Percentiles rank a stretch among this genome's conserved stretches.
phyloP scores from a whole-genome alignment of 2,888 invertebrate genomes.

The Agonopterix alstromeriana region DNA sequence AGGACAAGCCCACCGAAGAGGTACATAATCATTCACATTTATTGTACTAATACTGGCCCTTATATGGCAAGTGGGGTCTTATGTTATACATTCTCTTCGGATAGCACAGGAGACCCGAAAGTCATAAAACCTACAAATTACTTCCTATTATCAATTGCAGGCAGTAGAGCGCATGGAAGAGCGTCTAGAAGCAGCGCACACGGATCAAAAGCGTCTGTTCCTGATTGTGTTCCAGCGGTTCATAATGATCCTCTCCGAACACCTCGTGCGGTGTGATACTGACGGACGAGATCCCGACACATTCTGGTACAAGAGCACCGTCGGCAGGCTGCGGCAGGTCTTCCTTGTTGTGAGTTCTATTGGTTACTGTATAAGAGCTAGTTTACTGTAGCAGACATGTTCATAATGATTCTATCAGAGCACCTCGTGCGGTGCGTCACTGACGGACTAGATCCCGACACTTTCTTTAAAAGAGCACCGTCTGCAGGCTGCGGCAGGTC shows the following conservation, averaged over 20 bases:
- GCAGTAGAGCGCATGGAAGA: slow-evolving; percentile 97
- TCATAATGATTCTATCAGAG: slow-evolving; percentile 98
- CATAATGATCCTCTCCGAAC: slow-evolving; percentile 98
- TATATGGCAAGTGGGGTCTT: no score
- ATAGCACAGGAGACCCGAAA: no score
- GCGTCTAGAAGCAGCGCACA: slow-evolving; percentile 93
- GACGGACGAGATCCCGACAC: slow-evolving; percentile 95
- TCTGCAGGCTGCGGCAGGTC: slow-evolving; percentile 95
- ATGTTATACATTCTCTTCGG: no score
- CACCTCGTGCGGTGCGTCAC: slow-evolving; percentile 96
- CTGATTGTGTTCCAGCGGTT: slow-evolving; percentile 98
- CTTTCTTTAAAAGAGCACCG: slow-evolving; percentile 97
- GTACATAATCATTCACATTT: slow-evolving; percentile 30
- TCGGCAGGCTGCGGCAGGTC: slow-evolving; percentile 95
- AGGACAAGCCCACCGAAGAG: slow-evolving; percentile 80
- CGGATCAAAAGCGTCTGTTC: slow-evolving; percentile 97
- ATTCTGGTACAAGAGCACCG: slow-evolving; percentile 97
- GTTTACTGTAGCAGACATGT: slow-evolving; percentile 36
- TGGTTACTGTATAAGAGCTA: no score
- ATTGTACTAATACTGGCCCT: no score
- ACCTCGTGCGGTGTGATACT: slow-evolving; percentile 94
- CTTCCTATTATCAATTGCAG: slow-evolving; percentile 56
- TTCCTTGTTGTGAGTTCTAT: slow-evolving; percentile 88
- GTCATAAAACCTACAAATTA: no score
- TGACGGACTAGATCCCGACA: slow-evolving; percentile 94